A percentile compares a stretch with the other conserved stretches of the same genome.
Evolutionary conservation across 2,888 invertebrate genomes (phyloP).

Genomic region (Agrochola macilenta): DNA sequence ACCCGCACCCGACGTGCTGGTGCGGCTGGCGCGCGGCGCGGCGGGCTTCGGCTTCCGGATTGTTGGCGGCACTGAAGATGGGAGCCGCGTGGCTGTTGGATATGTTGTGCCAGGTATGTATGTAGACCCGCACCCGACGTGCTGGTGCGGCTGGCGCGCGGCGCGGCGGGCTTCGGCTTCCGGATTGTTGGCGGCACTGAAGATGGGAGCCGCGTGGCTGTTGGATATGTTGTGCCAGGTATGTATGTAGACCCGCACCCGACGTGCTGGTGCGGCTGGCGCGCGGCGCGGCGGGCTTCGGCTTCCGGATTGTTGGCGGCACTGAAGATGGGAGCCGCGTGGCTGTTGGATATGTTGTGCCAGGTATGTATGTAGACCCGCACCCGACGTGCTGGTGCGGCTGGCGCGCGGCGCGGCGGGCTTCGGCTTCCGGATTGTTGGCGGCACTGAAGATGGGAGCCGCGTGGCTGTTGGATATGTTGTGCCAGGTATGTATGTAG

Average conservation of each 20-base stretch:
- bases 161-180: constrained; percentile 99
- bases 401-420: constrained; percentile 97
- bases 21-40: constrained; percentile 96
- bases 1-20: constrained; percentile 92
- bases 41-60: constrained; percentile 99
- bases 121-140: constrained; percentile 92
- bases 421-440: constrained; percentile 99
- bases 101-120: constrained; percentile 96
- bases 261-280: constrained; percentile 95
- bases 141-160: constrained; percentile 95
- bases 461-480: constrained; percentile 99
- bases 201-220: constrained; percentile 98
- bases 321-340: constrained; percentile 99
- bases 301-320: constrained; percentile 99
- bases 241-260: constrained; percentile 85
- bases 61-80: constrained; percentile 99
- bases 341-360: constrained; percentile 98
- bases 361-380: constrained; percentile 91
- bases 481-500: constrained; percentile 94
- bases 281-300: constrained; percentile 98
- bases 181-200: constrained; percentile 99
- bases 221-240: constrained; percentile 98
- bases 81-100: constrained; percentile 98
- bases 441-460: constrained; percentile 99
- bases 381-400: constrained; percentile 93